phyloP scores from a whole-genome alignment of 2,113 vertebrate species.

The Microtus richardsoni region DNA sequence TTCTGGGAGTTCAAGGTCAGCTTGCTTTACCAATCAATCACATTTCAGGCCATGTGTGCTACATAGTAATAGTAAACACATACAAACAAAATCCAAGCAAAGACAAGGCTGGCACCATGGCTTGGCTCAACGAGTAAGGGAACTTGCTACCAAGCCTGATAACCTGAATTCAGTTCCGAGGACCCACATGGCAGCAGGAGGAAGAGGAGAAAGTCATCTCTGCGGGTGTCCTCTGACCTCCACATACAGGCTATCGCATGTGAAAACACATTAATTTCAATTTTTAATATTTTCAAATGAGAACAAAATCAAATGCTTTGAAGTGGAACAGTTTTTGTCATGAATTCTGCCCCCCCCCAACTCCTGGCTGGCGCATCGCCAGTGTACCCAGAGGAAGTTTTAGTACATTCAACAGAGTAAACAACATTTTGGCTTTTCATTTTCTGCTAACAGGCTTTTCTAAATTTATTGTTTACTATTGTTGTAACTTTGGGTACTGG shows the following conservation, averaged over 20 bases:
- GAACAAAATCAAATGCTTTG: constrained; percentile 8
- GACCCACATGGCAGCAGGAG: background rate
- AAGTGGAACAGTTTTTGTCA: background rate
- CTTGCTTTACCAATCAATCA: background rate
- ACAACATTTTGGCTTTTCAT: background rate
- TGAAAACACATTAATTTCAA: background rate
- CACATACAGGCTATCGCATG: background rate
- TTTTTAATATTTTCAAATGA: background rate
- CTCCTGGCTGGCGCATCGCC: background rate
- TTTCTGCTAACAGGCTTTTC: constrained; percentile 23
- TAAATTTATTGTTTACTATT: constrained; percentile 41
- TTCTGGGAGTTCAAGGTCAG: background rate
- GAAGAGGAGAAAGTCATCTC: too few relatives aligned
- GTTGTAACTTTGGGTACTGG: background rate
- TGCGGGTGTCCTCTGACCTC: background rate
- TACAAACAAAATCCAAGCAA: background rate
- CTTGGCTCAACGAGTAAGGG: background rate
- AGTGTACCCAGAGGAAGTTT: background rate
- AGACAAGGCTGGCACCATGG: background rate
- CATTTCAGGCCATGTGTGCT: background rate
- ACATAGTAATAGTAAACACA: background rate
- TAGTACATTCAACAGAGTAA: background rate
- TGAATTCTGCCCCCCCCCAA: background rate
- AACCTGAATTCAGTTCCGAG: too few relatives aligned
- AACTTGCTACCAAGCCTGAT: background rate